Percentiles rank a stretch among this genome's conserved stretches.
Conservation (phyloP, 2,888 invertebrate genomes). For the Drosophila mayaguana region DNA sequence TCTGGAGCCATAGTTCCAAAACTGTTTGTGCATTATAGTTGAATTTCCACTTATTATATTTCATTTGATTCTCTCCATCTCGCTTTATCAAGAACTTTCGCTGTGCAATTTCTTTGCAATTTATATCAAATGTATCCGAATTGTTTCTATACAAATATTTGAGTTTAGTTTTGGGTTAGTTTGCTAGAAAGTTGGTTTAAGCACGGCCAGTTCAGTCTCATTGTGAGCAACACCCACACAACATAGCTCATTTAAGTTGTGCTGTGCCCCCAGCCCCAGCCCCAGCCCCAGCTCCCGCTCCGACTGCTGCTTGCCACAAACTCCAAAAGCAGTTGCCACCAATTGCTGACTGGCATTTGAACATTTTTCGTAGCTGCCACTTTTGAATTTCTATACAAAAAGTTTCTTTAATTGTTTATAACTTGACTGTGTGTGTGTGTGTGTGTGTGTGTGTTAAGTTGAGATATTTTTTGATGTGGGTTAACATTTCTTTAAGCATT, state of each 20-base stretch:
- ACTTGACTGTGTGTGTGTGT: slow-evolving; percentile 40
- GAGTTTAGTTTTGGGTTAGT: slow-evolving; percentile 46
- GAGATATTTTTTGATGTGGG: slow-evolving; percentile 74
- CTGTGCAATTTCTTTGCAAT: slow-evolving; percentile 9
- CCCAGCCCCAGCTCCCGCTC: background rate
- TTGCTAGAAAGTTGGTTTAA: slow-evolving; percentile 45
- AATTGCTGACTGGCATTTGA: slow-evolving; percentile 63
- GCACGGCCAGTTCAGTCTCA: slow-evolving; percentile 38
- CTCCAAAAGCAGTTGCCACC: slow-evolving; percentile 50
- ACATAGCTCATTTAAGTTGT: slow-evolving; percentile 46
- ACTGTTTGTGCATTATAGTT: slow-evolving; percentile 18
- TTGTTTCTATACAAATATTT: slow-evolving; percentile 30
- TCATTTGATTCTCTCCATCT: background rate
- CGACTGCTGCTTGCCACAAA: slow-evolving; percentile 20
- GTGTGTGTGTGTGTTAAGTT: slow-evolving; percentile 35
- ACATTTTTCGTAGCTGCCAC: slow-evolving; percentile 60
- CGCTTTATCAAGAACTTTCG: slow-evolving; percentile 21
- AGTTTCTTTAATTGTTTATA: slow-evolving; percentile 72
- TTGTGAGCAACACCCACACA: slow-evolving; percentile 55
- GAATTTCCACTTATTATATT: background rate
- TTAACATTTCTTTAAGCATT: slow-evolving; percentile 68
- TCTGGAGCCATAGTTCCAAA: background rate
- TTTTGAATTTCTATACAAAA: slow-evolving; percentile 66
- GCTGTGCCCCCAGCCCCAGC: background rate
- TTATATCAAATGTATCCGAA: slow-evolving; percentile 7